Evolutionary conservation across 2,888 invertebrate species (phyloP), one percentile per base, ranked within the genome.

Genomic region (Diaphora mendica): DNA sequence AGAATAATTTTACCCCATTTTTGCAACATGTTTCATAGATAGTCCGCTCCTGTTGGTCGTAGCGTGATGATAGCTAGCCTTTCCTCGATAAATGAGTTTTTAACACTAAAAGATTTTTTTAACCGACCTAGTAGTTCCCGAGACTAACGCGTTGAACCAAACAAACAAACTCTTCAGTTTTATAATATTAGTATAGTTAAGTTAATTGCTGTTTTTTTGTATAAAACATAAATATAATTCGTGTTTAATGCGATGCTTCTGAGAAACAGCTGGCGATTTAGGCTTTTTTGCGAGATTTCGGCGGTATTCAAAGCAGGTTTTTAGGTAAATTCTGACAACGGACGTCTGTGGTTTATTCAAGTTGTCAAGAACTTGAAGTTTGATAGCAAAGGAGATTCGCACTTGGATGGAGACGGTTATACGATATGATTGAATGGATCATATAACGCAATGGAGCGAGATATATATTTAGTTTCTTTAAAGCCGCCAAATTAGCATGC

Each of bases 301-400:
- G 48, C 23, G 48, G 48, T 67, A 67, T 48, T 67, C 67, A 48
- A 67, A 67, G 67, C 67, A 48, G 67, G 67, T 67, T 67, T 67
- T 67, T 48, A 48, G 67, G 44, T 48, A 67, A 48, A 67, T 67
- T 67, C 48, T 48, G 33, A 30, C 30, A 33, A 23, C 44, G 5
- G 30, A 8, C 39, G 20, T 30, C 44, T 42, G 48, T 30, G 67
- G 42, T 17, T 30, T 23, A 13, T 30, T 48, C 30, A 30, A 66
- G 5, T 48, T 67, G 48, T 67, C 33, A 48, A 39, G 30, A 42
- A 17, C 11, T 66, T 59, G 26, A 59, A 26, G 30, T 62, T 30
- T 62, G 30, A 30, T 17, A 30, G 17, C 30, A 30, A 7, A 62
- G 30, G 17, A 62, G 62, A 30, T 17, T 30, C 17, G 30, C 26